Percentiles rank a stretch among this genome's conserved stretches.
Evolutionary conservation across 2,797 vertebrate genomes (phyloP).

Genomic region (Pelochelys cantorii): DNA sequence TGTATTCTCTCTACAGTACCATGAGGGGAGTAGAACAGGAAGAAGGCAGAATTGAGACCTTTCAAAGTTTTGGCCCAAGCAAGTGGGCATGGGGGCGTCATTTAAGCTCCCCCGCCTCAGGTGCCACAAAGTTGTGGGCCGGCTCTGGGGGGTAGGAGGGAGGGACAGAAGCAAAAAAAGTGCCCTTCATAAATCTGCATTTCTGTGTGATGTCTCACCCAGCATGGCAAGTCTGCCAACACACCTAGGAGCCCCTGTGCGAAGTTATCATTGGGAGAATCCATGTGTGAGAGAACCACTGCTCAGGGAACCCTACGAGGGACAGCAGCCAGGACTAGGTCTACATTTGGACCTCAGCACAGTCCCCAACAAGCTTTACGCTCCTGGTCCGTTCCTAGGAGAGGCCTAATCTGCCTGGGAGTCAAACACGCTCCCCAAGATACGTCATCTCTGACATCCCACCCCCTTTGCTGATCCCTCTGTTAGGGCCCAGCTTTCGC

Average conservation of each 20-base stretch:
- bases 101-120: no score
- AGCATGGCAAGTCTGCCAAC: not conserved
- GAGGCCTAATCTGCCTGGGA: not conserved
- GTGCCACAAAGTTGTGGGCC: no score
- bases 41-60: no score
- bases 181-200: not conserved
- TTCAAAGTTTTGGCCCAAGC: no score
- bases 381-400: not conserved
- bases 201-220: no score
- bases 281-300: not conserved
- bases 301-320: not conserved
- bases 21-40: no score
- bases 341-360: not conserved
- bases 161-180: not conserved
- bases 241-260: not conserved
- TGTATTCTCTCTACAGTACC: no score
- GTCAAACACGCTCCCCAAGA: not conserved
- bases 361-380: not conserved
- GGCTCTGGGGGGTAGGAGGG: no score
- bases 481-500: no score
- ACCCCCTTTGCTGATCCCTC: not conserved
- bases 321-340: not conserved
- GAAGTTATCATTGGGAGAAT: not conserved
- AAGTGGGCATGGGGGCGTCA: no score
- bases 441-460: not conserved